Evolutionary conservation across 2,888 invertebrate species (phyloP).

Genomic region (Scaptomyza polygonia): DNA sequence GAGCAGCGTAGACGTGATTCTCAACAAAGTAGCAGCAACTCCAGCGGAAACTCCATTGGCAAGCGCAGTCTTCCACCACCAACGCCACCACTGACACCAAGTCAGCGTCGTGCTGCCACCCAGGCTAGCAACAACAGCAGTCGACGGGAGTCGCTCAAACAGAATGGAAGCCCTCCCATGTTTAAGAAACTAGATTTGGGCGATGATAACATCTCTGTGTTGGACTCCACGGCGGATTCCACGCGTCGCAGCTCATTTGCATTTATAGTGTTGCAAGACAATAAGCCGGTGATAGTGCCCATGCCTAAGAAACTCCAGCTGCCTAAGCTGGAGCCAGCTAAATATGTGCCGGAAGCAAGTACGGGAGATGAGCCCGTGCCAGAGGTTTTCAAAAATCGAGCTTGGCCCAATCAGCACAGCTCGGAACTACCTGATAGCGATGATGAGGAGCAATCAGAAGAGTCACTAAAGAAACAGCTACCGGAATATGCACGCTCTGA

Average conservation of each 20-base stretch:
- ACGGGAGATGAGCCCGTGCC: slow-evolving; percentile 57
- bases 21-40: slow-evolving; percentile 60
- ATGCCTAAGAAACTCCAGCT: slow-evolving; percentile 78
- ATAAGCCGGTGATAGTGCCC: slow-evolving; percentile 76
- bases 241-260: slow-evolving; percentile 81
- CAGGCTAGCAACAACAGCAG: slow-evolving; percentile 57
- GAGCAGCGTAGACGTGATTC: slow-evolving; percentile 60
- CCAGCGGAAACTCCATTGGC: slow-evolving; percentile 62
- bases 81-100: slow-evolving; percentile 28
- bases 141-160: slow-evolving; percentile 39
- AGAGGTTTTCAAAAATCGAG: slow-evolving; percentile 75
- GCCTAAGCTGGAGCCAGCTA: slow-evolving; percentile 65
- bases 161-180: slow-evolving; percentile 76
- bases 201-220: slow-evolving; percentile 46
- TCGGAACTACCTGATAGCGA: slow-evolving; percentile 41
- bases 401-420: slow-evolving; percentile 72
- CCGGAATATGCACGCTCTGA: slow-evolving; percentile 71
- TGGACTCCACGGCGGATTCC: slow-evolving; percentile 64
- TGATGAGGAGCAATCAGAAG: slow-evolving; percentile 38
- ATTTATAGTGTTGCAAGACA: slow-evolving; percentile 81
- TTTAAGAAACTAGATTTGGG: slow-evolving; percentile 73
- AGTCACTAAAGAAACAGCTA: slow-evolving; percentile 37
- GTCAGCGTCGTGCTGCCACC: slow-evolving; percentile 58
- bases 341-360: slow-evolving; percentile 58
- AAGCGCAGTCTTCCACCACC: slow-evolving; percentile 68